phyloP scores from a whole-genome alignment of 2,113 vertebrate species.

The Lampris megalopsis region DNA sequence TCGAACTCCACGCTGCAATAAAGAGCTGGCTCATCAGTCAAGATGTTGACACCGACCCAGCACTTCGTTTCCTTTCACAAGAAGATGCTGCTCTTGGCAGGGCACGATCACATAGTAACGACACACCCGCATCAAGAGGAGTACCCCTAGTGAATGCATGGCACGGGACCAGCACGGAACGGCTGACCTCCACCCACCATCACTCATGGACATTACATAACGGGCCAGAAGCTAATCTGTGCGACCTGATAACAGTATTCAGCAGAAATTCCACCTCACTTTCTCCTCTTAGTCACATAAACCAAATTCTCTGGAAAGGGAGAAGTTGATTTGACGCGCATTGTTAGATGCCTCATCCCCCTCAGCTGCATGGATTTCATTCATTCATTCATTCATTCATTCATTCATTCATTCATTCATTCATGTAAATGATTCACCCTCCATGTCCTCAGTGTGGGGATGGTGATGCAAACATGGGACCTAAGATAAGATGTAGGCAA shows the following conservation, averaged over 20 bases:
- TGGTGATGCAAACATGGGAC: too few species aligned
- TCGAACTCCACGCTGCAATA: too few species aligned
- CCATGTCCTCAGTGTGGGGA: too few species aligned
- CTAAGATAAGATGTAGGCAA: too few species aligned
- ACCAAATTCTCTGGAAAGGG: conserved; percentile 2
- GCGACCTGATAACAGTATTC: conserved; percentile 17
- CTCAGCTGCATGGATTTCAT: too few species aligned
- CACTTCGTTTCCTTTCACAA: too few species aligned
- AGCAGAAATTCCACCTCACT: conserved; percentile 8
- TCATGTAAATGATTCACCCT: too few species aligned
- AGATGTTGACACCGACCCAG: too few species aligned
- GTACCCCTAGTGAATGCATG: conserved; percentile 5
- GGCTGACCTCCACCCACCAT: conserved; percentile 41
- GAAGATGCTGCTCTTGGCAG: too few species aligned
- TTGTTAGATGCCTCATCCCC: not conserved
- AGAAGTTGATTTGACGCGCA: not conserved
- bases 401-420: too few species aligned
- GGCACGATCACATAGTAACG: not conserved
- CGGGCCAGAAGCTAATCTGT: conserved; percentile 23
- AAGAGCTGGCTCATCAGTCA: too few species aligned
- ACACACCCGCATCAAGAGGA: not conserved
- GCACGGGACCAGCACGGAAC: conserved; percentile 36
- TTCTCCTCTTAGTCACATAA: not conserved
- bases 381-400: too few species aligned
- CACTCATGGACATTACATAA: conserved; percentile 32